Percentiles rank a stretch among this genome's conserved stretches.
Evolutionary conservation across 2,113 vertebrate species (phyloP).

Genomic region (Sylvietta virens): DNA sequence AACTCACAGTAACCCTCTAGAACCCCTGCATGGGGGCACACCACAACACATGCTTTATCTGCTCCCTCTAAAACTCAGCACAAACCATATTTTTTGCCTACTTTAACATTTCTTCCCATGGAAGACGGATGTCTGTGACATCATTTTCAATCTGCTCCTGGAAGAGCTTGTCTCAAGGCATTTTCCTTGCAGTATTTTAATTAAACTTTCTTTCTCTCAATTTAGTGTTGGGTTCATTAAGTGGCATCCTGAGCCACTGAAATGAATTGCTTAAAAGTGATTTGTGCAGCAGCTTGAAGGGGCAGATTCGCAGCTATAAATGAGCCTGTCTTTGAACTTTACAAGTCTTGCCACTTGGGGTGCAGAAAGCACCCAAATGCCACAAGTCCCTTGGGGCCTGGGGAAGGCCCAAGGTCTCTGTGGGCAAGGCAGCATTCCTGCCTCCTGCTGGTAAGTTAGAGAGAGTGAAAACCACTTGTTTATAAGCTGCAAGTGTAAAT

Average conservation of each 20-base stretch:
- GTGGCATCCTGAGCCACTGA: neutral
- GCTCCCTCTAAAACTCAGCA: neutral
- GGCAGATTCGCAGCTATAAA: neutral
- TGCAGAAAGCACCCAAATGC: neutral
- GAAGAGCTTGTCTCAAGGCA: neutral
- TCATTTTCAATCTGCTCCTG: neutral
- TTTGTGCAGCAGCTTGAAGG: neutral
- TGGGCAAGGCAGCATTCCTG: neutral
- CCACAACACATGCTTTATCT: neutral
- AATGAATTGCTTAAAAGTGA: constrained; percentile 13
- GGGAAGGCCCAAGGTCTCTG: too few relatives aligned
- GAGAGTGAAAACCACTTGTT: neutral
- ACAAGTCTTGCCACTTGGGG: neutral
- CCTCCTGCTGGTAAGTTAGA: neutral
- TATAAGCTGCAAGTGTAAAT: neutral
- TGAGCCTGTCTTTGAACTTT: neutral
- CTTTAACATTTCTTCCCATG: neutral
- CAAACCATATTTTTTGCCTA: neutral
- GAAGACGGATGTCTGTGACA: neutral
- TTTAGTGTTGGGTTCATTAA: constrained; percentile 1
- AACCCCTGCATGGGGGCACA: neutral
- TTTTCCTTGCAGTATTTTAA: constrained; percentile 16
- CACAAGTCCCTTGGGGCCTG: neutral
- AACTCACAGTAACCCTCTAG: fast-evolving
- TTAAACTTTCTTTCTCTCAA: constrained; percentile 24